Conservation (phyloP, 1,140 invertebrate species). For the Eufriesea mexicana region DNA sequence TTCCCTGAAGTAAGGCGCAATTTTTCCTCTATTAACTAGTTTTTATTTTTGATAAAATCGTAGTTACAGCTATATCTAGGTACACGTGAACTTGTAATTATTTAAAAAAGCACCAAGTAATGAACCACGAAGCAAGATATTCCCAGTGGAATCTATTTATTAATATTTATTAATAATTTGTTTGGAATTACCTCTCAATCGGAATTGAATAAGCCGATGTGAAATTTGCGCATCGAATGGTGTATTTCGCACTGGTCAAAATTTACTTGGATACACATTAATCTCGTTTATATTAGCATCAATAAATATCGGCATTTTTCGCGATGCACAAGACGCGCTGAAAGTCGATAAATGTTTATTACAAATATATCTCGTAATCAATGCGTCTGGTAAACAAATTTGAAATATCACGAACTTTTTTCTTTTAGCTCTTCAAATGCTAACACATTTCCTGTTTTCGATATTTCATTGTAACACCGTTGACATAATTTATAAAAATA, state of each 20-base stretch:
- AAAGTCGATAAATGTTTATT: not conserved
- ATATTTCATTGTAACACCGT: not conserved
- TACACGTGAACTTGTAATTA: no score
- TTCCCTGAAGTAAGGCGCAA: no score
- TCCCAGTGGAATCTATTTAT: not conserved
- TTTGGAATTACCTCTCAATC: not conserved
- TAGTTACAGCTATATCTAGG: no score
- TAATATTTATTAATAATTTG: not conserved
- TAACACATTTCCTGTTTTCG: not conserved
- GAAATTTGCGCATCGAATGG: not conserved
- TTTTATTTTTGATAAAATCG: no score
- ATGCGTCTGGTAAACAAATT: not conserved
- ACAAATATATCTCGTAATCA: not conserved
- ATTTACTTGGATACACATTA: not conserved
- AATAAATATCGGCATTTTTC: not conserved
- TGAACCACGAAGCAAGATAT: no score
- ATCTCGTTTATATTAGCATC: constrained; percentile 3
- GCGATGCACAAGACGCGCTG: no score
- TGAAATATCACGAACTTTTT: not conserved
- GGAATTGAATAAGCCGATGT: not conserved
- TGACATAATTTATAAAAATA: no score
- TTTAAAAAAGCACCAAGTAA: no score
- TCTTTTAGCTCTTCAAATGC: not conserved
- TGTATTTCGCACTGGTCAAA: not conserved
- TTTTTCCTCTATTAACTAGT: no score